Evolutionary conservation across 2,888 invertebrate species (phyloP).

Genomic region (Leptinotarsa juncta): DNA sequence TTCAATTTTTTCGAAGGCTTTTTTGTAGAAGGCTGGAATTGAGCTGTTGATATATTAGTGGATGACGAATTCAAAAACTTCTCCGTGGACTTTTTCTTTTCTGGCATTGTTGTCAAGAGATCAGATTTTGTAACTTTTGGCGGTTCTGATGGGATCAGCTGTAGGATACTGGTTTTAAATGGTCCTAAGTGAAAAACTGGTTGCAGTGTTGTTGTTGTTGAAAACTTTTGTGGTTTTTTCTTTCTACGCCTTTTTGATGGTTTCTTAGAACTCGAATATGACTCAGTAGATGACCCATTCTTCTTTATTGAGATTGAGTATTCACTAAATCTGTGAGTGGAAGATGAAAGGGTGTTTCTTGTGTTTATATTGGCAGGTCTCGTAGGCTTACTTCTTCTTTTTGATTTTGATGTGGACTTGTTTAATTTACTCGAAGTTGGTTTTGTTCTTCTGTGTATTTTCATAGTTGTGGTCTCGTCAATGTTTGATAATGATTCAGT

Average conservation of each 20-base stretch:
- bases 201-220: neutral
- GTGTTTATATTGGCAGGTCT: neutral
- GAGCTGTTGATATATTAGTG: neutral
- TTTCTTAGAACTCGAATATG: neutral
- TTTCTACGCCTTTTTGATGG: neutral
- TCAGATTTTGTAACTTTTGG: too few species aligned
- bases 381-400: neutral
- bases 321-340: neutral
- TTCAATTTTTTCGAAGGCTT: neutral
- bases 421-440: neutral
- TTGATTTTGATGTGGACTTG: neutral
- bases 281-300: neutral
- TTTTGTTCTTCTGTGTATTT: neutral
- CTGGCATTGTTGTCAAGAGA: neutral
- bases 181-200: too few species aligned
- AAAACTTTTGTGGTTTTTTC: neutral
- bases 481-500: too few species aligned
- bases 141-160: too few species aligned
- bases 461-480: neutral
- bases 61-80: neutral
- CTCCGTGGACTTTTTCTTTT: neutral
- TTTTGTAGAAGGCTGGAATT: neutral
- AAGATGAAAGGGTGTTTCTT: neutral
- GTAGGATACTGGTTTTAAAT: too few species aligned
- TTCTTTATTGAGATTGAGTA: neutral